Evolutionary conservation across 2,888 invertebrate genomes (phyloP).

Genomic region (Orthosia cruda): DNA sequence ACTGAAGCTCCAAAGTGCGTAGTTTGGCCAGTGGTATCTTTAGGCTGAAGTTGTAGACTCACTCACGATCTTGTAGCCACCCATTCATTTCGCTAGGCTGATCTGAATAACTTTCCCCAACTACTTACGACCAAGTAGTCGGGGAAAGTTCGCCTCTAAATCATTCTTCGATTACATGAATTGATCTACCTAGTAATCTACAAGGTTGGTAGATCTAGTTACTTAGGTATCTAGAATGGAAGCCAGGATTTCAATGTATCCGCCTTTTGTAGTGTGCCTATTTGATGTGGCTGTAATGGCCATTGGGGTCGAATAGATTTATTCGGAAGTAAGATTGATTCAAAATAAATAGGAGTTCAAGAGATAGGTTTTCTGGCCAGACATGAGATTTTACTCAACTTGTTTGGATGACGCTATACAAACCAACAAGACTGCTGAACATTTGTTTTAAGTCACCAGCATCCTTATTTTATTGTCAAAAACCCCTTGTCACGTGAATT

Average conservation of each 20-base stretch:
- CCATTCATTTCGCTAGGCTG: conserved; percentile 68
- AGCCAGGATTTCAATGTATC: conserved; percentile 17
- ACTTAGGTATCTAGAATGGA: no score
- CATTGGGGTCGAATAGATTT: conserved; percentile 20
- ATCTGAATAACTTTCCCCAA: conserved; percentile 68
- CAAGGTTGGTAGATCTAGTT: no score
- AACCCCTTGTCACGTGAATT: no score
- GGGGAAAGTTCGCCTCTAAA: no score
- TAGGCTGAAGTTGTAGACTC: conserved; percentile 46
- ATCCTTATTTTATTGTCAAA: no score
- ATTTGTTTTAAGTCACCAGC: no score
- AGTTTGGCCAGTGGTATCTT: conserved; percentile 48
- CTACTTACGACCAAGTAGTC: conserved; percentile 57
- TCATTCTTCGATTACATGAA: no score
- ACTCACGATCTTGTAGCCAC: conserved; percentile 24
- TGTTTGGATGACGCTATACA: no score
- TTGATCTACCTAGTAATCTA: no score
- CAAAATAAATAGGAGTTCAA: neutral
- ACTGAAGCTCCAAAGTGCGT: conserved; percentile 26
- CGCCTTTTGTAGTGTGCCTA: conserved; percentile 36
- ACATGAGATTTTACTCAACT: no score
- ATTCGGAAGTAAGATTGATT: conserved; percentile 40
- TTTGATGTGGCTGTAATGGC: neutral
- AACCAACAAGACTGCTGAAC: no score
- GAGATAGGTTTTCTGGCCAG: no score